Conservation (phyloP, 2,113 vertebrate species). For the Alosa alosa region DNA sequence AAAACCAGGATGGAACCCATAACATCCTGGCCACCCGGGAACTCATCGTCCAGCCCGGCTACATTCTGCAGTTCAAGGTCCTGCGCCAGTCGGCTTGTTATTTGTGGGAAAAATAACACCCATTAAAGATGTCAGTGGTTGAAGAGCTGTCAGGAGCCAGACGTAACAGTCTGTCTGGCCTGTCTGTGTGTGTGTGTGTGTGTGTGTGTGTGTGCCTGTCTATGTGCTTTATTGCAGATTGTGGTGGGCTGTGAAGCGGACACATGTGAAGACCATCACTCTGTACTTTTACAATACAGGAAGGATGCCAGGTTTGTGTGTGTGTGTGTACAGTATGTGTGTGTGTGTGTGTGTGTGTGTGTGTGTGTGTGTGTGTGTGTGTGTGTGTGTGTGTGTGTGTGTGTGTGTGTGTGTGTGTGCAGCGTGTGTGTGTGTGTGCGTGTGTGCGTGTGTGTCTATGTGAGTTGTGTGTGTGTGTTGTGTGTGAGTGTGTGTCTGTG, state of each 20-base stretch:
- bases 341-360: neutral
- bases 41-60: constrained; percentile 96
- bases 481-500: neutral
- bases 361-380: neutral
- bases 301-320: constrained; percentile 88
- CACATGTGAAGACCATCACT: constrained; percentile 93
- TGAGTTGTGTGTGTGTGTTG: neutral
- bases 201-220: neutral
- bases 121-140: neutral
- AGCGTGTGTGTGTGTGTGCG: neutral
- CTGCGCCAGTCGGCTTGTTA: constrained; percentile 24
- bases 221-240: constrained; percentile 72
- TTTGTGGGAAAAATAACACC: neutral
- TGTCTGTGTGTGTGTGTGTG: neutral
- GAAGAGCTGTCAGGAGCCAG: neutral
- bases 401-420: neutral
- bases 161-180: neutral
- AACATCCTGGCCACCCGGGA: constrained; percentile 93
- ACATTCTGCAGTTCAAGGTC: constrained; percentile 98
- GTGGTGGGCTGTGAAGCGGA: constrained; percentile 95
- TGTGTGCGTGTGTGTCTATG: neutral
- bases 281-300: constrained; percentile 92
- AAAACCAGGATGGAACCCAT: constrained; percentile 90
- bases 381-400: neutral
- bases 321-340: neutral